Percentiles rank a stretch among this genome's conserved stretches.
Evolutionary conservation across 2,888 invertebrate genomes (phyloP).

Genomic region (Ypsolopha sequella): DNA sequence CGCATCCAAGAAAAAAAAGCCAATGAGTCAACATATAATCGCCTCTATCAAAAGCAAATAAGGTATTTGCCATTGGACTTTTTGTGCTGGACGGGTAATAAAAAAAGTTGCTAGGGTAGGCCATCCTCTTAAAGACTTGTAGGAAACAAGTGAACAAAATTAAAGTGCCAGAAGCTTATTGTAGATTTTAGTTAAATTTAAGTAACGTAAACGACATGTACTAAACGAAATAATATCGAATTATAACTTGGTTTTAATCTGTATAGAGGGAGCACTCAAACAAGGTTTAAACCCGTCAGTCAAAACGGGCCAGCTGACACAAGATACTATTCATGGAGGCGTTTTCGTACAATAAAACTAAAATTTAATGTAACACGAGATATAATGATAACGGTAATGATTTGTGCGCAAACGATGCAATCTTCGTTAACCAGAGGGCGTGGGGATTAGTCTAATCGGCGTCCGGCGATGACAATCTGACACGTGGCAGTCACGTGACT

Average conservation of each 20-base stretch:
- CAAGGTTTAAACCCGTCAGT: background rate
- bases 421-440: constrained; percentile 41
- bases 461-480: constrained; percentile 59
- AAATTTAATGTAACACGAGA: constrained; percentile 49
- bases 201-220: too few species aligned
- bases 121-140: too few species aligned
- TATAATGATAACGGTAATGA: constrained; percentile 36
- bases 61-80: too few species aligned
- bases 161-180: too few species aligned
- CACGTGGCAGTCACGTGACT: constrained; percentile 22
- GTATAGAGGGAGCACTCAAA: background rate
- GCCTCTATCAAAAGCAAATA: too few species aligned
- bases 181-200: too few species aligned
- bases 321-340: constrained; percentile 15
- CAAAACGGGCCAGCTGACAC: constrained; percentile 7
- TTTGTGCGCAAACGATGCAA: constrained; percentile 43
- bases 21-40: too few species aligned
- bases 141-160: too few species aligned
- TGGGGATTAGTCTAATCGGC: constrained; percentile 60
- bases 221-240: too few species aligned
- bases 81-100: too few species aligned
- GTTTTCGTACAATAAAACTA: constrained; percentile 15
- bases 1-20: too few species aligned
- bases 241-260: background rate
- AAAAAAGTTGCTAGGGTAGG: too few species aligned